Percentiles rank a stretch among this genome's conserved stretches.
Conservation (phyloP, 1,140 invertebrate species). For the Pentalonia nigronervosa region DNA sequence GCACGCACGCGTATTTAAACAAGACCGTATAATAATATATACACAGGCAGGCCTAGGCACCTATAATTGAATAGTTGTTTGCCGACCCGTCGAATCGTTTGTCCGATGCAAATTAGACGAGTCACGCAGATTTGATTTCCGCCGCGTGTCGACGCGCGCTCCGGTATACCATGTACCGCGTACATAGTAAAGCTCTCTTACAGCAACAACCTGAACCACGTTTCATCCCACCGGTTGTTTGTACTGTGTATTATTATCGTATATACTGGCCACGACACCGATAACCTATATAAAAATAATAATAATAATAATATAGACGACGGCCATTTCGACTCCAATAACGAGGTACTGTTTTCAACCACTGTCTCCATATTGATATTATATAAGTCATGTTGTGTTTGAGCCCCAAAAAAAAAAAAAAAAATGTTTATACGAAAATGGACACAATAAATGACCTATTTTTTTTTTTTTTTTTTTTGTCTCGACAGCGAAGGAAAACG, state of each 20-base stretch:
- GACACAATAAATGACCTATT: background rate
- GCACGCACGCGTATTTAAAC: background rate
- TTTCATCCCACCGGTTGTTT: background rate
- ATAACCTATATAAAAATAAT: background rate
- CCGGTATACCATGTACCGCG: no score
- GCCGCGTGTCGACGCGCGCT: background rate
- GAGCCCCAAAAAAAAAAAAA: no score
- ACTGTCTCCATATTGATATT: background rate
- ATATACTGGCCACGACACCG: background rate
- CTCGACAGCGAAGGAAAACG: background rate
- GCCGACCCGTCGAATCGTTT: background rate
- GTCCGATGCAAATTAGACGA: background rate
- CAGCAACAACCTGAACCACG: background rate
- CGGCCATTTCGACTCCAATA: background rate
- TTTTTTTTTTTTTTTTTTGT: no score
- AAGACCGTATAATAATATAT: background rate
- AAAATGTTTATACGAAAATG: background rate
- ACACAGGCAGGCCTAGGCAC: background rate
- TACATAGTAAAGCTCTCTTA: no score
- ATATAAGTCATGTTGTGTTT: no score
- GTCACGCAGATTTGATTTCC: background rate
- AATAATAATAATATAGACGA: background rate
- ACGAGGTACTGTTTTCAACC: background rate
- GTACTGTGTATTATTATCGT: background rate
- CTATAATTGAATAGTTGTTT: conserved; percentile 12